phyloP scores from a whole-genome alignment of 2,888 invertebrate species.

The Drymonia ruficornis region DNA sequence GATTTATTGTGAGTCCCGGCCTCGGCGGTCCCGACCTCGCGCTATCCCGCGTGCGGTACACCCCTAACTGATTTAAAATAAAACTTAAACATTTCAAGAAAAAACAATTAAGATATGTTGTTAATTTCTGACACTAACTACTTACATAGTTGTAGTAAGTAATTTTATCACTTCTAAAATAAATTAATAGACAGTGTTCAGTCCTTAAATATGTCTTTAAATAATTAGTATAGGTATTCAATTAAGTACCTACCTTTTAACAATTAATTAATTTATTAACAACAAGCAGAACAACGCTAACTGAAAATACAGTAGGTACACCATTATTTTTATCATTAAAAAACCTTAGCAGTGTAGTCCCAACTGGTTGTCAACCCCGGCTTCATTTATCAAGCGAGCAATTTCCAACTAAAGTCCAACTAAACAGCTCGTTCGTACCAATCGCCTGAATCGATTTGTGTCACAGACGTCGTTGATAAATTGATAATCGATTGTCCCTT shows the following conservation, averaged over 20 bases:
- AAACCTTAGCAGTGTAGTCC: background rate
- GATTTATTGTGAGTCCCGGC: conserved; percentile 58
- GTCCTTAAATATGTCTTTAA: too few species aligned
- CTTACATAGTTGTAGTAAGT: too few species aligned
- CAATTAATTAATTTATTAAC: too few species aligned
- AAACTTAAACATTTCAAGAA: background rate
- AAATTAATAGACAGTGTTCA: too few species aligned
- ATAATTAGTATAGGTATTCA: too few species aligned
- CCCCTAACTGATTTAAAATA: background rate
- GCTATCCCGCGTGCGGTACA: background rate
- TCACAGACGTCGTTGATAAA: conserved; percentile 54
- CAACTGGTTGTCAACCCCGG: conserved; percentile 8
- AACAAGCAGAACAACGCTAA: too few species aligned
- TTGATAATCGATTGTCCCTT: conserved; percentile 63
- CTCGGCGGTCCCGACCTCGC: conserved; percentile 20
- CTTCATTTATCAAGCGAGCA: conserved; percentile 41
- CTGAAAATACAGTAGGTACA: too few species aligned
- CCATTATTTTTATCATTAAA: background rate
- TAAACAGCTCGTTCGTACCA: conserved; percentile 26
- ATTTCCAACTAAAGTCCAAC: conserved; percentile 26
- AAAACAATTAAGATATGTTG: background rate
- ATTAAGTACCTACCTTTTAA: too few species aligned
- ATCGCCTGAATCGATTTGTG: conserved; percentile 52
- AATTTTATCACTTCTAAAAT: too few species aligned
- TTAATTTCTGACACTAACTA: too few species aligned